Evolutionary conservation across 2,888 invertebrate species (phyloP).

Genomic region (Mythimna loreyi): DNA sequence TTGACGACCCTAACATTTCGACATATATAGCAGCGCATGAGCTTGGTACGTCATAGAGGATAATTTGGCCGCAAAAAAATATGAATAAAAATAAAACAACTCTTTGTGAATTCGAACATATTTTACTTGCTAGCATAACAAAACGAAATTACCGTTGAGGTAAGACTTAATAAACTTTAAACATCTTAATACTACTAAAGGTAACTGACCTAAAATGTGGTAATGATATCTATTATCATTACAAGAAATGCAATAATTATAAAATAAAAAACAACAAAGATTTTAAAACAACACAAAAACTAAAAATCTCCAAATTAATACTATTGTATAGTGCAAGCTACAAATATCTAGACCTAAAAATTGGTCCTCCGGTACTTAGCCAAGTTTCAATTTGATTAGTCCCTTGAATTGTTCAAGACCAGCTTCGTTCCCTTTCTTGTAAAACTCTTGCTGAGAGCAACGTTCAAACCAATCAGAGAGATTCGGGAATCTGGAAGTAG

Average conservation of each 20-base stretch:
- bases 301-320: not conserved
- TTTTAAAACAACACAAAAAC: not conserved
- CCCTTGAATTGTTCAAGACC: conserved; percentile 57
- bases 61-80: too few relatives aligned
- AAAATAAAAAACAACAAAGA: not conserved
- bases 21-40: too few relatives aligned
- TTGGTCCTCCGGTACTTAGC: conserved; percentile 26
- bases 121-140: conserved; percentile 9
- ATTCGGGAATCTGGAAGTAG: conserved; percentile 74
- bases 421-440: conserved; percentile 72
- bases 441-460: conserved; percentile 75
- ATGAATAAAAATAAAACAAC: not conserved
- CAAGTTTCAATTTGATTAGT: conserved; percentile 61
- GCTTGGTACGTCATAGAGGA: too few relatives aligned
- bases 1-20: too few relatives aligned
- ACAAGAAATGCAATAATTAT: not conserved
- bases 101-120: not conserved
- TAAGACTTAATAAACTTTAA: not conserved
- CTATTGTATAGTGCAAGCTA: conserved; percentile 18
- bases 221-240: too few relatives aligned
- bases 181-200: not conserved
- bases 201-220: not conserved
- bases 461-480: conserved; percentile 73
- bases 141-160: not conserved
- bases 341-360: not conserved